Evolutionary conservation across 2,888 invertebrate genomes (phyloP), one percentile per base, ranked within the genome.

Genomic region (Drosophila pullipes): DNA sequence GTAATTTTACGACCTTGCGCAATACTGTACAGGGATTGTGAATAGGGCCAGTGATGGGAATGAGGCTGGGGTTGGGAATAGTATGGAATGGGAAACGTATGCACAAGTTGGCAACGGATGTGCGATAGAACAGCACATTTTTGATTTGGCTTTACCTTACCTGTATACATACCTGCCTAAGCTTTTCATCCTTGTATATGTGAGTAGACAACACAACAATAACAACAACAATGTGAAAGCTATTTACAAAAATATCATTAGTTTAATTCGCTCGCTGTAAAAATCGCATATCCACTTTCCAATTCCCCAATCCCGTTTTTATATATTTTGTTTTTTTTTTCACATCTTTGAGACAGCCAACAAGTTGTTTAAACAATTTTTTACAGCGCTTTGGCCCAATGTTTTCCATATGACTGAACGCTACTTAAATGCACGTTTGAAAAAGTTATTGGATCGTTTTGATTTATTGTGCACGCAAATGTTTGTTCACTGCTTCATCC

Each of bases 1-100:
- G 84, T 83, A 83, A 79, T 85, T 85, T 84, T 79, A 84, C 79
- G 83, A 79, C 72, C 66, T 78, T 67, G 78, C 76, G 71, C 72
- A 70, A 75, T 54, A 59, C 65, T 33, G 66, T 47, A 49, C 41
- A n/a, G 41, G 68, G 62, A 57, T 44, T 50, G 35, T 13, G 25
- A 22, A 39, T n/a, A 41, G 30, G 49, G 44, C 10, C 25, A 7
- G 11, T 22, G 4, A 25, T 16, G 11, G 49, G n/a, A 2, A 47
- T 39, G 18, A 22, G 16, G 1, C 10, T 31, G n/a, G 41, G n/a
- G 28, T 1, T 9, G 41, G 28, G 31, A 16, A 11, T 16, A 25
- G n/a, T 16, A 22, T 1, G 47, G 10, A 18, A 18, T n/a, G 37
- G 49, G 64, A 37, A 63, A 44, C 44, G 67, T 50, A 33, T 64